Evolutionary conservation across 2,113 vertebrate species (phyloP).

Genomic region (Entosphenus tridentatus): DNA sequence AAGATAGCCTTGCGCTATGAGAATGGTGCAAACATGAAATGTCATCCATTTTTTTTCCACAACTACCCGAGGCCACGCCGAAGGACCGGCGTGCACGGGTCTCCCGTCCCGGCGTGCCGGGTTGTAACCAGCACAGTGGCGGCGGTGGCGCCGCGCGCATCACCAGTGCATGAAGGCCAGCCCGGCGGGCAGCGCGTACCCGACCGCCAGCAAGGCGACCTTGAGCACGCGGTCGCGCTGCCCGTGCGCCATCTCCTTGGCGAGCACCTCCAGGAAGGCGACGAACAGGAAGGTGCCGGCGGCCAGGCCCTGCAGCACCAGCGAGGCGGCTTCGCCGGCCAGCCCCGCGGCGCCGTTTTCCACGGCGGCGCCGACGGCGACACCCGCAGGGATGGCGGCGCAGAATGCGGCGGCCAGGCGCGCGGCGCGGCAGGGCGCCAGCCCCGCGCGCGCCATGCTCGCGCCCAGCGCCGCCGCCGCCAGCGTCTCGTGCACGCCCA

Average conservation of each 20-base stretch:
- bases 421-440: conserved; percentile 32
- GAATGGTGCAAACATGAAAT: no score
- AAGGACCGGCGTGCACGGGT: no score
- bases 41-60: no score
- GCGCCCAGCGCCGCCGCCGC: conserved; percentile 51
- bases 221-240: conserved; percentile 52
- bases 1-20: no score
- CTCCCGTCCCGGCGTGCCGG: no score
- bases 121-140: background rate
- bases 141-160: background rate
- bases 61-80: no score
- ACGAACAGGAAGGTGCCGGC: conserved; percentile 68
- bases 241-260: conserved; percentile 46
- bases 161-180: conserved; percentile 61
- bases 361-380: conserved; percentile 40
- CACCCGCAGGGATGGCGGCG: conserved; percentile 54
- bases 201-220: conserved; percentile 57
- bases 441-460: conserved; percentile 37
- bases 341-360: conserved; percentile 27
- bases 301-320: conserved; percentile 51
- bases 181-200: conserved; percentile 36
- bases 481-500: conserved; percentile 54
- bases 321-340: conserved; percentile 28
- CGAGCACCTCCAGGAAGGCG: conserved; percentile 69
- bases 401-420: conserved; percentile 44